These are phyloP conservation scores for Cheilosia vulpina DNA, from an alignment of 2,888 invertebrate species.

Conservation along the genomic window DNA sequence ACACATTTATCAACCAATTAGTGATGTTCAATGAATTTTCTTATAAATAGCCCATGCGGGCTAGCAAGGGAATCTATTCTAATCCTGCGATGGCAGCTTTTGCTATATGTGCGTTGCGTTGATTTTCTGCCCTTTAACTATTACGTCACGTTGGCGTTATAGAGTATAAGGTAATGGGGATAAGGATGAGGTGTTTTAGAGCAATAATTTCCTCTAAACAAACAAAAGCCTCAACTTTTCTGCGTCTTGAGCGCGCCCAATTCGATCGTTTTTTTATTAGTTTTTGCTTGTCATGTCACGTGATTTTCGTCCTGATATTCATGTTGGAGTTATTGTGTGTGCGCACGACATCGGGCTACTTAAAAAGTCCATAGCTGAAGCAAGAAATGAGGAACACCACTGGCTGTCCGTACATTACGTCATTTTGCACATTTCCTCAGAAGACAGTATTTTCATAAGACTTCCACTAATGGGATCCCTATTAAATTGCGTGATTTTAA, in stretches of 20 bases:
- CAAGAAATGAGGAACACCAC: no score
- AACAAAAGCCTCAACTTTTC: conserved; percentile 34
- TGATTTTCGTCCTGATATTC: conserved; percentile 1
- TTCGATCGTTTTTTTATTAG: conserved; percentile 26
- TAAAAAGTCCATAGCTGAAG: no score
- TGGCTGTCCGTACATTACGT: no score
- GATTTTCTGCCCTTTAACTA: conserved; percentile 38
- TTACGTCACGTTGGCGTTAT: not conserved
- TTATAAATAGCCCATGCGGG: conserved; percentile 39
- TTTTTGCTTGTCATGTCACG: not conserved
- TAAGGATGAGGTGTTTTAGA: not conserved
- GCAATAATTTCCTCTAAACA: conserved; percentile 40
- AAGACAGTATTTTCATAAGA: no score
- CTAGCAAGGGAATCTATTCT: conserved; percentile 17
- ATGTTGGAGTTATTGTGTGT: not conserved
- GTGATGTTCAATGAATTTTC: conserved; percentile 63
- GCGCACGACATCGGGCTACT: not conserved
- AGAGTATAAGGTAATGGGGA: not conserved
- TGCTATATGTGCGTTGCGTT: conserved; percentile 19
- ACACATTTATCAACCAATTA: conserved; percentile 65
- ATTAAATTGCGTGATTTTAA: no score
- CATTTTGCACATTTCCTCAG: no score
- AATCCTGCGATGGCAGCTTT: conserved; percentile 4
- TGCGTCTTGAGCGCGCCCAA: conserved; percentile 13
- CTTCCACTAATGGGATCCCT: no score